Evolutionary conservation across 2,888 invertebrate species (phyloP), one percentile per base, ranked within the genome.

Genomic region (Plutella xylostella): DNA sequence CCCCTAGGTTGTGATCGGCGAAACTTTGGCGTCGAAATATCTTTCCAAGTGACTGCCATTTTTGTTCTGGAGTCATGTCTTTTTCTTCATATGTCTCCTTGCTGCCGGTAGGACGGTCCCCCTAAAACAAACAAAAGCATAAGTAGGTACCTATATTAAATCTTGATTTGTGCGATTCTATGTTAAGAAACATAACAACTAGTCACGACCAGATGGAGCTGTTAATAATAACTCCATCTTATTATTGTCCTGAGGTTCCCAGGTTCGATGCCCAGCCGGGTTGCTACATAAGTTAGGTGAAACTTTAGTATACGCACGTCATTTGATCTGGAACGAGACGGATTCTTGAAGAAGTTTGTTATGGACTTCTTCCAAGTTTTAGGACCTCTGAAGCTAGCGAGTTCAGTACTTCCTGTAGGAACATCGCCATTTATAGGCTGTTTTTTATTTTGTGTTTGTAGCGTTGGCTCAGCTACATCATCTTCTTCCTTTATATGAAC

Each of bases 1-100:
- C 41, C 12, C 30, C 41, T 30, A 30, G 41, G 68, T 71, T 73
- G 43, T 72, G 65, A 48, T 82, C 80, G 18, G 57, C 66, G 51
- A 75, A 71, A 56, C 74, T 79, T 65, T 80, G 79, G 42, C 83
- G 80, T 51, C 74, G 65, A 53, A 83, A 83, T 41, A 82, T 70
- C 67, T 83, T 83, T 0, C 83, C 83, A 50, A 83, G 55, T 25
- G 82, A 82, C 55, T 83, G 83, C 82, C 83, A 83, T 57, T 82
- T 83, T 53, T 78, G 82, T 50, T 83, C 82, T 39, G 71, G 68
- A 48, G 57, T 66, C 44, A 79, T 57, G 57, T 73, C 71, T 55
- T 75, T 75, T 33, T 69, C 70, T 33, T 72, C 71, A 52, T 75
- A 77, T 48, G 68, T 64, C 52, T 74, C 72, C 51, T 72, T 63